Evolutionary conservation across 2,113 vertebrate genomes (phyloP).

Genomic region (Lonchura striata): DNA sequence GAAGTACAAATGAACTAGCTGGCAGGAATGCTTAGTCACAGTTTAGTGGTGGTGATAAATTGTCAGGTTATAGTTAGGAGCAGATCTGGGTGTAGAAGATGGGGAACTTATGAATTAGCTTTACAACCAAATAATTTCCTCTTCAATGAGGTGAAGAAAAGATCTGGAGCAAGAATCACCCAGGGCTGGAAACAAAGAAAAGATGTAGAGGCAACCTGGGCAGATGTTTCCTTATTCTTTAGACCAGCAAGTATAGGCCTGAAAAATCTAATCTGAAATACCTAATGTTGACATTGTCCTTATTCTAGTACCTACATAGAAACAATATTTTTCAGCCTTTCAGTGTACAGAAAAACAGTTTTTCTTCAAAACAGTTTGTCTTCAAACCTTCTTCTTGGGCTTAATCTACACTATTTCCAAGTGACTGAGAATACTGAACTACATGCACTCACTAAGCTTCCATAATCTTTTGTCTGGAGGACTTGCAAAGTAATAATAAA

Average conservation of each 20-base stretch:
- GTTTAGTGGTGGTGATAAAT: neutral
- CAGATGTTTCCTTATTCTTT: neutral
- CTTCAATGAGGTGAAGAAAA: neutral
- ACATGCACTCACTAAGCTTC: neutral
- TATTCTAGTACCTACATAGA: neutral
- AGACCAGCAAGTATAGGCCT: neutral
- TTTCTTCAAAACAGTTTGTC: neutral
- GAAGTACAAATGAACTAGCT: neutral
- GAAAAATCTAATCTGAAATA: neutral
- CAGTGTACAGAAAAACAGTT: neutral
- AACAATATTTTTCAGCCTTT: neutral
- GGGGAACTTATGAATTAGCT: neutral
- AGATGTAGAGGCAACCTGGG: neutral
- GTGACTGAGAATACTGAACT: neutral
- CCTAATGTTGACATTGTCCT: neutral
- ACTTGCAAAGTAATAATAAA: neutral
- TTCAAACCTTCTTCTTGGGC: neutral
- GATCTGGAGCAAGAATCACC: neutral
- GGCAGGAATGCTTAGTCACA: neutral
- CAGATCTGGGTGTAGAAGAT: neutral
- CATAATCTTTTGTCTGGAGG: neutral
- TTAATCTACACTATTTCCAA: neutral
- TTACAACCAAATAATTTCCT: neutral
- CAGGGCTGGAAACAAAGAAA: neutral
- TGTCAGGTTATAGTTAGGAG: neutral